These are phyloP conservation scores for Actias luna DNA, from an alignment of 2,888 invertebrate species.

Conservation along the genomic window DNA sequence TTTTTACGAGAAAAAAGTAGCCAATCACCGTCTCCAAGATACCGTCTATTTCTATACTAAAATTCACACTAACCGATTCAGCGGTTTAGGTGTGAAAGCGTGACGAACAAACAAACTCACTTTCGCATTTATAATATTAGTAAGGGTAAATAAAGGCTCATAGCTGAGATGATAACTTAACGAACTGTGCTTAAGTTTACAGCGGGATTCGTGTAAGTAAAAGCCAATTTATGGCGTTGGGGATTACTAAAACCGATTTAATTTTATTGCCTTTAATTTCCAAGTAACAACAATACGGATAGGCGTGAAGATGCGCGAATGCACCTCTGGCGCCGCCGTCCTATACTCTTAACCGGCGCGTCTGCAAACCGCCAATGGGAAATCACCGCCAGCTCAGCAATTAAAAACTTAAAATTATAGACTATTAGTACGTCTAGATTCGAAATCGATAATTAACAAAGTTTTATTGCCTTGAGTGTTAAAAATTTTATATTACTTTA, in stretches of 20 bases:
- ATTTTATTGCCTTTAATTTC: conserved; percentile 25
- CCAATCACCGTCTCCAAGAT: no score
- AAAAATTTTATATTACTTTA: background rate
- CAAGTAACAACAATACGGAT: conserved; percentile 31
- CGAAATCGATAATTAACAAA: conserved; percentile 1
- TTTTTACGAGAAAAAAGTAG: no score
- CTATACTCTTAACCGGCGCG: conserved; percentile 23
- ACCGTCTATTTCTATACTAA: no score
- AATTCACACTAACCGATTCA: no score
- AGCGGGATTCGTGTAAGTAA: conserved; percentile 11
- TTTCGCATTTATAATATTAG: no score
- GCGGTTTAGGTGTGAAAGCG: no score
- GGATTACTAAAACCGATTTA: conserved; percentile 15
- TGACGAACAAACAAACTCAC: no score
- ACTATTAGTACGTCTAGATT: conserved; percentile 10
- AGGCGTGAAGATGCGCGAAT: conserved; percentile 33
- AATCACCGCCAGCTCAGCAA: background rate
- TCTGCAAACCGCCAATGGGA: conserved; percentile 9
- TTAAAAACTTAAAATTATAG: conserved; percentile 4
- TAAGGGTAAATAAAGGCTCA: no score
- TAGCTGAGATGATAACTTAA: background rate
- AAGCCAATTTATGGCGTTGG: conserved; percentile 19
- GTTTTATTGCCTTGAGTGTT: background rate
- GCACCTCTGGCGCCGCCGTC: conserved; percentile 38
- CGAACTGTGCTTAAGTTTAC: conserved; percentile 1